Conservation (phyloP, 2,888 invertebrate genomes). For the Pogonocherus hispidulus region DNA sequence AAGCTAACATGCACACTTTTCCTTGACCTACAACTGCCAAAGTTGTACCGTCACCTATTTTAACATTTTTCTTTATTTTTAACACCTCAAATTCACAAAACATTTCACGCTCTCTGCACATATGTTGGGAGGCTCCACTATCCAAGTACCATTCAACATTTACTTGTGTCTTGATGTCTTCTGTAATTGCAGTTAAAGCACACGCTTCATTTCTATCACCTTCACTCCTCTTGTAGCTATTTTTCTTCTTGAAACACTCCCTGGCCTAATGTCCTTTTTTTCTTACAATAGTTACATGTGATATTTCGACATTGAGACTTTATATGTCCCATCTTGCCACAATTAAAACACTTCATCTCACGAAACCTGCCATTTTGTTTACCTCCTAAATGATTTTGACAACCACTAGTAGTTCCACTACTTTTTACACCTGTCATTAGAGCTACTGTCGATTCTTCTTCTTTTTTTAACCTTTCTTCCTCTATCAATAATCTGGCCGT, state of each 20-base stretch:
- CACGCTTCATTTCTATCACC: conserved; percentile 2
- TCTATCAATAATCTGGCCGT: conserved; percentile 48
- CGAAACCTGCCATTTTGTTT: too few relatives aligned
- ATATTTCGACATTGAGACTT: conserved; percentile 30
- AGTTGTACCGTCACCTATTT: conserved; percentile 31
- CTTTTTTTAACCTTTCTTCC: conserved; percentile 44
- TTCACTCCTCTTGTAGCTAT: too few relatives aligned
- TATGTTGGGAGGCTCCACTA: conserved; percentile 42
- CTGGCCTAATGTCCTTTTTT: conserved; percentile 34
- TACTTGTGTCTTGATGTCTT: conserved; percentile 9
- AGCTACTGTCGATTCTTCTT: conserved; percentile 28
- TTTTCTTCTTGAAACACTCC: conserved; percentile 33
- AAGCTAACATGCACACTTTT: conserved; percentile 23
- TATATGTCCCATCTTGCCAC: conserved; percentile 33
- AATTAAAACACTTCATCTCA: not conserved
- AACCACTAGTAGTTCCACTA: too few relatives aligned
- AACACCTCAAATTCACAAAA: conserved; percentile 27
- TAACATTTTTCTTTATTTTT: conserved; percentile 30
- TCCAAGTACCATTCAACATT: conserved; percentile 28
- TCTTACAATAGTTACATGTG: conserved; percentile 36
- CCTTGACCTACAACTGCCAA: conserved; percentile 30
- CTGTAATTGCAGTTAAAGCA: conserved; percentile 9
- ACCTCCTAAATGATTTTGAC: too few relatives aligned
- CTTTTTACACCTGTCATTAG: too few relatives aligned
- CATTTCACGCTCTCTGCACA: conserved; percentile 32